A percentile compares a stretch with the other conserved stretches of the same genome.
Evolutionary conservation across 1,140 invertebrate species (phyloP).

Genomic region (Trichonephila clavata): DNA sequence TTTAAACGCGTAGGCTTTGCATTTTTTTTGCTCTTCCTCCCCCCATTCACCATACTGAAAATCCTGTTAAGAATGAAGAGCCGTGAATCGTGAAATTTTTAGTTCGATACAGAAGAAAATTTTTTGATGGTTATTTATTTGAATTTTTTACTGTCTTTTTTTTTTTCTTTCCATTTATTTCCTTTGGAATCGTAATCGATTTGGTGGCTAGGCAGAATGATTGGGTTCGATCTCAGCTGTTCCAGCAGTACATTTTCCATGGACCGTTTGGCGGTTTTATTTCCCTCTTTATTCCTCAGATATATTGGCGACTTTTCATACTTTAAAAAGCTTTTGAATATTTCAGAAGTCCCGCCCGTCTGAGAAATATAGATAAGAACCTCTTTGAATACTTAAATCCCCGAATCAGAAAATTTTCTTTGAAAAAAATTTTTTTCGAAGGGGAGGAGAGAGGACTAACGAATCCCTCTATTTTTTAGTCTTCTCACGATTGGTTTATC

Average conservation of each 20-base stretch:
- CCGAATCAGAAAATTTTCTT: background rate
- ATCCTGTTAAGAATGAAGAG: conserved; percentile 60
- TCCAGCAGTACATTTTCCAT: conserved; percentile 45
- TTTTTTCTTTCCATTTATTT: conserved; percentile 41
- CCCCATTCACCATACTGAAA: conserved; percentile 58
- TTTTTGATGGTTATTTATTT: conserved; percentile 70
- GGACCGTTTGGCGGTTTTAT: conserved; percentile 55
- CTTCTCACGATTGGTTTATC: conserved; percentile 10
- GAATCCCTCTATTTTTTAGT: background rate
- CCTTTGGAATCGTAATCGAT: conserved; percentile 54
- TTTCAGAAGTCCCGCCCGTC: background rate
- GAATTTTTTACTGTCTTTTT: conserved; percentile 10
- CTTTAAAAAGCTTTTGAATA: conserved; percentile 38
- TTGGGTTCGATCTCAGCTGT: conserved; percentile 65
- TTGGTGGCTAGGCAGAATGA: conserved; percentile 51
- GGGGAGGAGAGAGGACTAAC: background rate
- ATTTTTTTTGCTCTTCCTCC: background rate
- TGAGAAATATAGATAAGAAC: conserved; percentile 23
- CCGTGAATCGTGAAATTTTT: conserved; percentile 69
- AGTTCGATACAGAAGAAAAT: conserved; percentile 50
- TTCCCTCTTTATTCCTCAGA: conserved; percentile 24
- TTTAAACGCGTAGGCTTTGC: conserved; percentile 31
- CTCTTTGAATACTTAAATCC: conserved; percentile 14
- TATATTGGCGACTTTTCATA: conserved; percentile 36
- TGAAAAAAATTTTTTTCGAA: background rate